Evolutionary conservation across 1,140 invertebrate genomes (phyloP).

Genomic region (Gonatopus flavifemur): DNA sequence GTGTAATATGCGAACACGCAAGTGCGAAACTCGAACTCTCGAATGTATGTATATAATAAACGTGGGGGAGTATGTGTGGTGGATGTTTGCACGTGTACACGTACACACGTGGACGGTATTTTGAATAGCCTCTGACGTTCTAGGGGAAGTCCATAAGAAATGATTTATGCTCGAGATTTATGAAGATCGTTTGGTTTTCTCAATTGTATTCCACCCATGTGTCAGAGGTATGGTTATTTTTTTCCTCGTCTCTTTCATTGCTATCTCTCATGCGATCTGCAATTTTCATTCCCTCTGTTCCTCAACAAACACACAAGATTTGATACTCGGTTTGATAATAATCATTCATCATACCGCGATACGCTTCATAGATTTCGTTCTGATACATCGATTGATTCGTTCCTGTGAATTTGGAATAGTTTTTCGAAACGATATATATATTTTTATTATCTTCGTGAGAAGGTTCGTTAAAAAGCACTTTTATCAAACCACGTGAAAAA

Average conservation of each 20-base stretch:
- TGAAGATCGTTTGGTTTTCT: constrained; percentile 53
- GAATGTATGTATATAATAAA: too few species aligned
- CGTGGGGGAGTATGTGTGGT: too few species aligned
- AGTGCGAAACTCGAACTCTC: too few species aligned
- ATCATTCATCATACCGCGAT: background rate
- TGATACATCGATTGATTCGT: background rate
- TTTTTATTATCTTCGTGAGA: background rate
- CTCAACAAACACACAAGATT: too few species aligned
- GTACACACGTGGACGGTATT: constrained; percentile 21
- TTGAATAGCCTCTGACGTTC: constrained; percentile 36
- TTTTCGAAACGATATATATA: too few species aligned
- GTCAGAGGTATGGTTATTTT: constrained; percentile 19
- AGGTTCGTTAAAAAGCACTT: too few species aligned
- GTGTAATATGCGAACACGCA: too few species aligned
- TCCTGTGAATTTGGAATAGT: too few species aligned
- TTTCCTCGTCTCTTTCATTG: constrained; percentile 5
- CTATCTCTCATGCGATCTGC: background rate
- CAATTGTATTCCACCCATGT: constrained; percentile 43
- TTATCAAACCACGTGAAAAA: too few species aligned
- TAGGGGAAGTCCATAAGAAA: constrained; percentile 48
- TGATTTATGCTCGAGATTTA: constrained; percentile 55
- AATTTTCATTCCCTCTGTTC: constrained; percentile 7
- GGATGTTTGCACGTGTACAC: constrained; percentile 18
- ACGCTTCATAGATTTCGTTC: background rate
- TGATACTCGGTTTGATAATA: too few species aligned